Base-by-base conservation (phyloP, 2,888 invertebrate species). In the Plutella xylostella region DNA sequence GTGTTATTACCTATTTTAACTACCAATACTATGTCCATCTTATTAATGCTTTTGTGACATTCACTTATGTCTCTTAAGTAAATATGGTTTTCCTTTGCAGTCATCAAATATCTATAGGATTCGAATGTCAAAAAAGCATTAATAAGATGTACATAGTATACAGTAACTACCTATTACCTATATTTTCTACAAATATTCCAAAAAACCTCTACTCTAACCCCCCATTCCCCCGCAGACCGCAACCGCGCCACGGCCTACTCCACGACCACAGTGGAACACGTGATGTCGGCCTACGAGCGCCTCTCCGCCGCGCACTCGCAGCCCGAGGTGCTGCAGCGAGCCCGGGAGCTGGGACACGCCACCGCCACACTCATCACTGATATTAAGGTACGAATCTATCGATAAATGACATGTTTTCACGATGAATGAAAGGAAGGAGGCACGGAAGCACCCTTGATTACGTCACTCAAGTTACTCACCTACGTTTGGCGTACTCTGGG, bases 251-350 rank as follows among this genome's bases (percentile, higher is more conserved):
- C 90, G 6, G 22, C 17, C n/a, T 5, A 17, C 15, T 21, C 39
- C 14, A 25, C 39, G 85, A 40, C 92, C 91, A 91, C 89, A 21
- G 96, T 98, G 11, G 97, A 97, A 71, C 92, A 90, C 31, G 97
- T 98, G 54, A 87, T 97, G 63, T 86, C 91, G 2, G 94, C 96
- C 7, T 94, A 96, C 4, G 97, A 98, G 68, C 89, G 92, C 40
- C 83, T 99, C 41, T 91, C 93, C 46, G 91, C 92, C 3, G 92
- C 93, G 12, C 93, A 92, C 0, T 94, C 97, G 73, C 90, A 96
- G 0, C 90, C 91, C 6, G 97, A 97, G 75, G 97, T 98, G 97
- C 93, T 98, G 37, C 89, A 91, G 0, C 97, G 97, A 65, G 97
- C 98, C 0, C 83, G 95, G 42, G 89, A 93, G 22, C 84, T 98